Conservation (phyloP, 2,888 invertebrate genomes). For the Troides helena region DNA sequence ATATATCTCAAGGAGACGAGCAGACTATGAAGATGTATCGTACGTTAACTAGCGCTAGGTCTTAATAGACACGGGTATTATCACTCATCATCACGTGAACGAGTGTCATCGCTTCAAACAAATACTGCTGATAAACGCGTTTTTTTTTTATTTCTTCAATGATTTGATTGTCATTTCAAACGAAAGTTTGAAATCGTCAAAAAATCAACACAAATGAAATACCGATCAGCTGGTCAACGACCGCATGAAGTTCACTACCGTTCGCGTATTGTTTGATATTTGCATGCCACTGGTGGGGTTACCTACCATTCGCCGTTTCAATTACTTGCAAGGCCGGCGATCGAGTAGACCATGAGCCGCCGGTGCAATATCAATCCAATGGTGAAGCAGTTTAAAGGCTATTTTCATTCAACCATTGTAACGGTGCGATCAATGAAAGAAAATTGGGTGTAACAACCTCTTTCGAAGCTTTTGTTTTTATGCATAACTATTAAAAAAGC, state of each 20-base stretch:
- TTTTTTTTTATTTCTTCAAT: no score
- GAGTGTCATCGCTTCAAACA: no score
- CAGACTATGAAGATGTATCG: no score
- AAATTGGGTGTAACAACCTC: conserved; percentile 18
- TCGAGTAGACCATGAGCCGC: neutral
- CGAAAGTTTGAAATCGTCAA: neutral
- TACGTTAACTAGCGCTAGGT: no score
- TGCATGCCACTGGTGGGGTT: conserved; percentile 19
- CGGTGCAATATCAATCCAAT: conserved; percentile 5
- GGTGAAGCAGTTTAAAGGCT: conserved; percentile 1
- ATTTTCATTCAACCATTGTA: conserved; percentile 3
- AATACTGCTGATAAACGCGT: no score
- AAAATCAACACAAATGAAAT: neutral
- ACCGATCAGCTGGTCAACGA: conserved; percentile 19
- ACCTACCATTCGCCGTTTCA: conserved; percentile 23
- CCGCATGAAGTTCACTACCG: conserved; percentile 26
- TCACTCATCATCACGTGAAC: no score
- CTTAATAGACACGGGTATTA: no score
- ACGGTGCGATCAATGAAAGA: conserved; percentile 14
- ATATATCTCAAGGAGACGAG: no score
- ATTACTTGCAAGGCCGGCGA: conserved; percentile 27
- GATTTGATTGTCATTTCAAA: neutral
- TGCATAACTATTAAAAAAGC: neutral
- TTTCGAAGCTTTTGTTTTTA: conserved; percentile 10
- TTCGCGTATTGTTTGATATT: conserved; percentile 23